Conservation (phyloP, 2,888 invertebrate species). For the Xanthostigma xanthostigma region DNA sequence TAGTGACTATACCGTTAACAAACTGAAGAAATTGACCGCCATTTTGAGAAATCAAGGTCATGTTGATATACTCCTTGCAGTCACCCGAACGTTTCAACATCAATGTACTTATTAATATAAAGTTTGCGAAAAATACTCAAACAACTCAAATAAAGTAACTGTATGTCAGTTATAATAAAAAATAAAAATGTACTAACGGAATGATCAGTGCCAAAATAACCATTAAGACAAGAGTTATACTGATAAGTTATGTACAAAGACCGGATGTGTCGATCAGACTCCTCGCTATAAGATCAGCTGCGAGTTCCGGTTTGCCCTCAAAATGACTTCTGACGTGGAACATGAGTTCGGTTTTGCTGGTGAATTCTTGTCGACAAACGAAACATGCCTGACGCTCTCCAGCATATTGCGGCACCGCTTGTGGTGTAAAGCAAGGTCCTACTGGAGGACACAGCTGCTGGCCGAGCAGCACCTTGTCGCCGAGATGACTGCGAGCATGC, state of each 20-base stretch:
- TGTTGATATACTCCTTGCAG: no score
- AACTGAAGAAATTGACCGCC: no score
- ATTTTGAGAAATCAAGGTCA: no score
- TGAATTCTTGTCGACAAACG: slow-evolving; percentile 50
- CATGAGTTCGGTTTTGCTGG: slow-evolving; percentile 51
- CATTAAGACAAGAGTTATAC: no score
- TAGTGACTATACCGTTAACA: no score
- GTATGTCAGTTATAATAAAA: no score
- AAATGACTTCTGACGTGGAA: slow-evolving; percentile 53
- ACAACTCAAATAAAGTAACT: no score
- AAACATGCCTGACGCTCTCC: slow-evolving; percentile 32
- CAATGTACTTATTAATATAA: no score
- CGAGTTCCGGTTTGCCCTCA: slow-evolving; percentile 36
- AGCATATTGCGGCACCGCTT: slow-evolving; percentile 7
- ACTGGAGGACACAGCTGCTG: slow-evolving; percentile 25
- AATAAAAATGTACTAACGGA: no score
- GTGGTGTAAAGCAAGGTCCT: slow-evolving; percentile 14
- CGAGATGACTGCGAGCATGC: slow-evolving; percentile 56
- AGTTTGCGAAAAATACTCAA: no score
- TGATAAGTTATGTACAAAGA: slow-evolving; percentile 32
- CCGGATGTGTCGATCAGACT: slow-evolving; percentile 38
- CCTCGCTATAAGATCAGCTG: slow-evolving; percentile 35
- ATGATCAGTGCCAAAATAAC: no score
- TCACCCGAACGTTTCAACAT: no score
- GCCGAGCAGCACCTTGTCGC: slow-evolving; percentile 24